phyloP scores from a whole-genome alignment of 2,113 vertebrate species.

The Pituophis catenifer region DNA sequence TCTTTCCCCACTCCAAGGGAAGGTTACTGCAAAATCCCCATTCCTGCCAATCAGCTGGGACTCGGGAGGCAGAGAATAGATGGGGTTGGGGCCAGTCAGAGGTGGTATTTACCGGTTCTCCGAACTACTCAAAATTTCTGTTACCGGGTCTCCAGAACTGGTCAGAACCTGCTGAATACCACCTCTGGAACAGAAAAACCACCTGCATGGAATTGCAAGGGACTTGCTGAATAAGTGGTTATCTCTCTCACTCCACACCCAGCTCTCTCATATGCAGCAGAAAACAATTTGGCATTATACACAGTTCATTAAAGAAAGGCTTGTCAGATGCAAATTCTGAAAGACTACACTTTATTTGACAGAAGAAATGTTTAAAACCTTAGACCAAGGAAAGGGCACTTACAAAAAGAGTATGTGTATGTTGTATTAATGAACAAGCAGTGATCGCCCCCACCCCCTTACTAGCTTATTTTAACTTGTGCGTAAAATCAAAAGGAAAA shows the following conservation, averaged over 20 bases:
- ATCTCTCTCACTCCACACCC: not conserved
- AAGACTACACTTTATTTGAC: constrained; percentile 18
- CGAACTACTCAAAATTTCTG: too few relatives aligned
- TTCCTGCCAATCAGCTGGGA: too few relatives aligned
- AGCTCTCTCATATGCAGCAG: not conserved
- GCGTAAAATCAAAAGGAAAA: not conserved
- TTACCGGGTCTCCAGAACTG: too few relatives aligned
- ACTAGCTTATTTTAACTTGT: not conserved
- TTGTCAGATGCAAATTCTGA: constrained; percentile 6
- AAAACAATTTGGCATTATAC: constrained; percentile 4
- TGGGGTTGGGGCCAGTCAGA: too few relatives aligned
- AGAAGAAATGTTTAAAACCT: not conserved
- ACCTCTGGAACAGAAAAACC: not conserved
- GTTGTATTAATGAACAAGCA: constrained; percentile 8
- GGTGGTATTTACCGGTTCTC: too few relatives aligned
- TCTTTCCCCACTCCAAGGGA: too few relatives aligned
- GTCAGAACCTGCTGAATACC: too few relatives aligned
- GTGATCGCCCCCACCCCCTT: not conserved
- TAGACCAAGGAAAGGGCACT: not conserved
- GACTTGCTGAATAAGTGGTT: not conserved
- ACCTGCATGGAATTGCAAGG: not conserved
- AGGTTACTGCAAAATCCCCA: too few relatives aligned
- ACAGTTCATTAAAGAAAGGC: constrained; percentile 7
- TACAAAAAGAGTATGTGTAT: not conserved
- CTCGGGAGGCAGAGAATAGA: too few relatives aligned